Evolutionary conservation across 2,888 invertebrate genomes (phyloP).

Genomic region (Drosophila demipolita): DNA sequence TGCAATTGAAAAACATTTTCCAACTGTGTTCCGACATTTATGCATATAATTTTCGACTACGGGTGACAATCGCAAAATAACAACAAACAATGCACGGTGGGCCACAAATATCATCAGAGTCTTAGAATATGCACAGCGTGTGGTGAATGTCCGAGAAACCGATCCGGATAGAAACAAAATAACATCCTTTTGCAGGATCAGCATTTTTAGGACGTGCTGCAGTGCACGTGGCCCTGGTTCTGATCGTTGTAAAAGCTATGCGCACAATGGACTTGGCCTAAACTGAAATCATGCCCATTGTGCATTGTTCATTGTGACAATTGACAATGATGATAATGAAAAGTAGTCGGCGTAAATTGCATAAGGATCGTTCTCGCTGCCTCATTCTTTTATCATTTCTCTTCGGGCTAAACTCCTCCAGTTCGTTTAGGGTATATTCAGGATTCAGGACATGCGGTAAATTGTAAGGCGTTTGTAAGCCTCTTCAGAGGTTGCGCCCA

Average conservation of each 20-base stretch:
- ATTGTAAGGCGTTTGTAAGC: conserved; percentile 72
- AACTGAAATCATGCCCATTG: conserved; percentile 46
- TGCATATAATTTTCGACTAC: conserved; percentile 66
- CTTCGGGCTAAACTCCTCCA: background rate
- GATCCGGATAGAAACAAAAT: conserved; percentile 43
- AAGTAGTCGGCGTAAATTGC: conserved; percentile 75
- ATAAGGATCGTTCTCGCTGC: conserved; percentile 56
- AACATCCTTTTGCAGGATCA: conserved; percentile 48
- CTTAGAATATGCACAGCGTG: conserved; percentile 67
- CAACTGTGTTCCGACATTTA: conserved; percentile 60
- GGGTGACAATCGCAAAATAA: conserved; percentile 57
- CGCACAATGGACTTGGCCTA: conserved; percentile 33
- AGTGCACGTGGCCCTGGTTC: conserved; percentile 62
- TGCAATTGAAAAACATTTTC: conserved; percentile 14
- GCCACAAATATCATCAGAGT: conserved; percentile 74
- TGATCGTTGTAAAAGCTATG: conserved; percentile 11
- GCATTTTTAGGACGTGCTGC: conserved; percentile 24
- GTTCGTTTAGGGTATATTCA: conserved; percentile 6
- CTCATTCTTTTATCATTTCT: conserved; percentile 37
- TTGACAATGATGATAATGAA: conserved; percentile 64
- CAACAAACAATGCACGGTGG: conserved; percentile 66
- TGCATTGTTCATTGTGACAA: conserved; percentile 40
- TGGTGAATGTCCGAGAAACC: conserved; percentile 75
- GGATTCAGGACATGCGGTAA: conserved; percentile 16
- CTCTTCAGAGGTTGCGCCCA: conserved; percentile 79